Conservation (phyloP, 1,140 invertebrate genomes). For the Drosophila aff. region DNA sequence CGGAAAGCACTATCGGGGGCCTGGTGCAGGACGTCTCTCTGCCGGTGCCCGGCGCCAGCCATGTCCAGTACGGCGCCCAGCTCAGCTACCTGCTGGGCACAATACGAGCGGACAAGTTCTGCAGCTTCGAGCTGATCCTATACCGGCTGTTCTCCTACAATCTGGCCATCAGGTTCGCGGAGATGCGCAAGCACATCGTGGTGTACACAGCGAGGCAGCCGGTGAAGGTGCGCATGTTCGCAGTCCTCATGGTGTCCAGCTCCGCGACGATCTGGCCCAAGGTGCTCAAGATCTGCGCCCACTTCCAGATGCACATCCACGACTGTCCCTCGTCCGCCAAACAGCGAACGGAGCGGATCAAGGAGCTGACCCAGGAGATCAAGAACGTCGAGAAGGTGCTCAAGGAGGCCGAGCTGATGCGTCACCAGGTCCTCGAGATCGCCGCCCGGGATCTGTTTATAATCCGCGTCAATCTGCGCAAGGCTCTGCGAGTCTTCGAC, state of each 20-base stretch:
- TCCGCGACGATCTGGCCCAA: constrained; percentile 52
- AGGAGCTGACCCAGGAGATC: constrained; percentile 44
- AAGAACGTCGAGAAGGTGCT: constrained; percentile 48
- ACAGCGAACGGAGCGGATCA: constrained; percentile 24
- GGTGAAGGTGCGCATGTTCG: constrained; percentile 42
- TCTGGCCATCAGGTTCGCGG: constrained; percentile 47
- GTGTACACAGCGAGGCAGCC: background rate
- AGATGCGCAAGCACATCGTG: constrained; percentile 21
- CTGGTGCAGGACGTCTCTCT: constrained; percentile 82
- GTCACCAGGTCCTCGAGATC: constrained; percentile 92
- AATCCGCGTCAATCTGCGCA: constrained; percentile 96
- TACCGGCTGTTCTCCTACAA: constrained; percentile 66
- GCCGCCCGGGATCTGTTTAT: constrained; percentile 95
- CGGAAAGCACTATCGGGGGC: constrained; percentile 96
- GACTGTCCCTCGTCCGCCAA: constrained; percentile 53
- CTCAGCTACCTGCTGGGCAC: constrained; percentile 89
- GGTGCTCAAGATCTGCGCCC: constrained; percentile 53
- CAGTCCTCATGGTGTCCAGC: constrained; percentile 58
- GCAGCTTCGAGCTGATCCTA: constrained; percentile 62
- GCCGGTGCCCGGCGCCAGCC: background rate
- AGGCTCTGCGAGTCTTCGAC: constrained; percentile 95
- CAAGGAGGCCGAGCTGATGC: constrained; percentile 88
- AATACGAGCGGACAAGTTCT: constrained; percentile 94
- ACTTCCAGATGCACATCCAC: constrained; percentile 64
- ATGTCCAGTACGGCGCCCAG: background rate